phyloP scores from a whole-genome alignment of 1,140 invertebrate species.

The Mycetomoellerius zeteki region DNA sequence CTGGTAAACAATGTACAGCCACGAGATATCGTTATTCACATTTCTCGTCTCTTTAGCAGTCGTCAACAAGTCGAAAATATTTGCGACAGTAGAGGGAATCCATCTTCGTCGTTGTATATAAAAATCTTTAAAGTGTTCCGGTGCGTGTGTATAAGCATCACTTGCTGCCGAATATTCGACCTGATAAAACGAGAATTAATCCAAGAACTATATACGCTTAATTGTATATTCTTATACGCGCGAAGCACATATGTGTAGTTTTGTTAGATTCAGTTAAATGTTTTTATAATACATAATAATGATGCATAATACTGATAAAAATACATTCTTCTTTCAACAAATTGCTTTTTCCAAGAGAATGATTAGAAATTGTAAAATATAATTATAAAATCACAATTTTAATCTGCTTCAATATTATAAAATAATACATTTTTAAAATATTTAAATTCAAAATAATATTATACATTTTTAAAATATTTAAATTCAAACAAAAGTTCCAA shows the following conservation, averaged over 20 bases:
- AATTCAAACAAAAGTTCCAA: background rate
- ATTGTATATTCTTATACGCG: background rate
- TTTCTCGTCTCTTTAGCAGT: slow-evolving; percentile 92
- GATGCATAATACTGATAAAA: too few species aligned
- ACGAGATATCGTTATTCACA: slow-evolving; percentile 95
- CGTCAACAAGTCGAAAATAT: slow-evolving; percentile 94
- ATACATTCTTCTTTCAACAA: too few species aligned
- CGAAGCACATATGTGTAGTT: background rate
- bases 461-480: too few species aligned
- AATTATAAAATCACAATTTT: background rate
- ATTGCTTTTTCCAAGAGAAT: background rate
- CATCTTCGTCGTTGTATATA: slow-evolving; percentile 95
- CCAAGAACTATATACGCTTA: background rate
- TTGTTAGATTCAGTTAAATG: background rate
- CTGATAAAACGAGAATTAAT: slow-evolving; percentile 65
- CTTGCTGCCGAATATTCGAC: slow-evolving; percentile 96
- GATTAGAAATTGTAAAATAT: background rate
- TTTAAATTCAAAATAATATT: too few species aligned
- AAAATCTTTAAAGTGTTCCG: slow-evolving; percentile 95
- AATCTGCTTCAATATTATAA: background rate
- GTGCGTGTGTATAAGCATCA: slow-evolving; percentile 96
- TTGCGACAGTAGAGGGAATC: slow-evolving; percentile 96
- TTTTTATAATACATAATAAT: background rate
- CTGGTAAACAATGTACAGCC: slow-evolving; percentile 94
- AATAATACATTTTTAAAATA: background rate